phyloP scores from a whole-genome alignment of 2,113 vertebrate genomes.

The Elephas maximus region DNA sequence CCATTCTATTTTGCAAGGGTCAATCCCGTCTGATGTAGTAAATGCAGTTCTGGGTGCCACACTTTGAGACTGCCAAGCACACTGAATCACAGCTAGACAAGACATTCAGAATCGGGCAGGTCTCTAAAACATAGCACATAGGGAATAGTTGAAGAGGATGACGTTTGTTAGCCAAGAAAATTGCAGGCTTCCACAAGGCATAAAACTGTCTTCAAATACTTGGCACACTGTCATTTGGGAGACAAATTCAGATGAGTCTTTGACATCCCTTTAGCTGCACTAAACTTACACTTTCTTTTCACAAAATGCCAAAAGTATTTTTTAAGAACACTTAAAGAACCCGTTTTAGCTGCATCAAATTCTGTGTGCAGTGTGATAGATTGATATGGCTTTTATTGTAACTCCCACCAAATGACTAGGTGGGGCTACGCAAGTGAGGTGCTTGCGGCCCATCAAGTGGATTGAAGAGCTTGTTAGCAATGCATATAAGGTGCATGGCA shows the following conservation, averaged over 20 bases:
- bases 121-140: not conserved
- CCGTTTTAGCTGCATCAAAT: not conserved
- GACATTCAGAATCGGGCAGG: not conserved
- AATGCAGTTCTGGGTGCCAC: not conserved
- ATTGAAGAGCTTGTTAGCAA: too few relatives aligned
- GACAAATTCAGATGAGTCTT: slow-evolving; percentile 31
- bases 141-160: not conserved
- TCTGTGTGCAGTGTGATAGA: too few relatives aligned
- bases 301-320: slow-evolving; percentile 23
- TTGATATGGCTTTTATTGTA: too few relatives aligned
- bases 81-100: not conserved
- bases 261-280: not conserved
- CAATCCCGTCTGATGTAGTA: not conserved
- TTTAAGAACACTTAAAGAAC: slow-evolving; percentile 46
- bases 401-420: too few relatives aligned
- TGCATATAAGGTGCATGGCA: too few relatives aligned
- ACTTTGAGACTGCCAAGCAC: not conserved
- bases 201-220: slow-evolving; percentile 32
- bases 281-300: slow-evolving; percentile 40
- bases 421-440: too few relatives aligned
- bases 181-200: not conserved
- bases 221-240: slow-evolving; percentile 30
- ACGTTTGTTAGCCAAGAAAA: slow-evolving; percentile 39
- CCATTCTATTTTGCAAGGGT: not conserved
- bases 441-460: too few relatives aligned